phyloP scores from a whole-genome alignment of 2,888 invertebrate species.

The Eupithecia exiguata region DNA sequence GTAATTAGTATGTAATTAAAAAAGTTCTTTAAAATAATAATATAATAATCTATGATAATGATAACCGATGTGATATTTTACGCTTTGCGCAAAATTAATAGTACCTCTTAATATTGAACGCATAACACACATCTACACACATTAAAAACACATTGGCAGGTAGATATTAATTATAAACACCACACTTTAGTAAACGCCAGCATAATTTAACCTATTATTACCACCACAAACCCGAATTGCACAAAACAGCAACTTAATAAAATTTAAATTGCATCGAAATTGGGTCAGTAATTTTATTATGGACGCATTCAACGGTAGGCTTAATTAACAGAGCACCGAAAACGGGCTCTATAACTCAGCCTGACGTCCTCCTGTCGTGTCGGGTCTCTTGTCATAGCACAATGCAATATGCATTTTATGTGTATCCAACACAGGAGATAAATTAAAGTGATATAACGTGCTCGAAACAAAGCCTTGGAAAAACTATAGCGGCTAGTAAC shows the following conservation, averaged over 20 bases:
- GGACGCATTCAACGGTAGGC: constrained; percentile 60
- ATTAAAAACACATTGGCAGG: neutral
- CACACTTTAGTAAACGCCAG: neutral
- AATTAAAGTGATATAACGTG: constrained; percentile 7
- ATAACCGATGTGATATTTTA: neutral
- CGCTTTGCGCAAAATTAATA: neutral
- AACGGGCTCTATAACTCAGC: constrained; percentile 60
- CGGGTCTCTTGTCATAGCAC: constrained; percentile 29
- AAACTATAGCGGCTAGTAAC: neutral
- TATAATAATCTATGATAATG: no score
- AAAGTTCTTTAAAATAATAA: no score
- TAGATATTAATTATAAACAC: constrained; percentile 6
- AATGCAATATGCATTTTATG: constrained; percentile 29
- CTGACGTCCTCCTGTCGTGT: constrained; percentile 47
- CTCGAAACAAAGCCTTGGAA: neutral
- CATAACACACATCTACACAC: neutral
- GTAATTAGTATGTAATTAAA: no score
- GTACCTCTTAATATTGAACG: neutral
- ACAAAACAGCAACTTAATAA: constrained; percentile 35
- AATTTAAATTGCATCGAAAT: constrained; percentile 58
- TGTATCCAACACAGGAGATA: constrained; percentile 6
- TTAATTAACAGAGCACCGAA: constrained; percentile 70
- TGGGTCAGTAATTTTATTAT: constrained; percentile 63
- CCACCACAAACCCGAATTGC: constrained; percentile 20
- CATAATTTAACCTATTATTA: constrained; percentile 12